Evolutionary conservation across 2,113 vertebrate species (phyloP).

Genomic region (Lophura nycthemera): DNA sequence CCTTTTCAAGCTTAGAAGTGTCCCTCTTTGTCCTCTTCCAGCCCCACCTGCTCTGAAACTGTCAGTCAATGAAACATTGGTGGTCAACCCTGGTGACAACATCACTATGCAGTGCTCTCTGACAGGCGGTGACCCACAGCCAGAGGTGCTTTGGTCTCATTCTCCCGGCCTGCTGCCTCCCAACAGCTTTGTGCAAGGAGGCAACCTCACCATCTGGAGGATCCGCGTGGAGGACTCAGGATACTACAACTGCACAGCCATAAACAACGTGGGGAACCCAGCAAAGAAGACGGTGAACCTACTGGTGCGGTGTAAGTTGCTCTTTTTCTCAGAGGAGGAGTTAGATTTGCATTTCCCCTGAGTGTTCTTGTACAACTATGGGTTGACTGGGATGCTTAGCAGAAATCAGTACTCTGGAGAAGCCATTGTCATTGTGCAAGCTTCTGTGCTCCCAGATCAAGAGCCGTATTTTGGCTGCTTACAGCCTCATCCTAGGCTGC

Average conservation of each 20-base stretch:
- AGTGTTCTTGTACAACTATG: neutral
- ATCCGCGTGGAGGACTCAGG: slow-evolving; percentile 88
- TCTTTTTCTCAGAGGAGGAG: neutral
- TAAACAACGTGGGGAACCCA: slow-evolving; percentile 96
- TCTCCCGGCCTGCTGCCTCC: slow-evolving; percentile 85
- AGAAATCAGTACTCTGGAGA: neutral
- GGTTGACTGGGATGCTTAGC: neutral
- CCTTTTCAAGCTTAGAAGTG: neutral
- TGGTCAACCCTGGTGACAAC: slow-evolving; percentile 93
- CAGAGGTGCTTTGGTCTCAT: slow-evolving; percentile 90
- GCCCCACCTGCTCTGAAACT: slow-evolving; percentile 83
- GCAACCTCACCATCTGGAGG: slow-evolving; percentile 84
- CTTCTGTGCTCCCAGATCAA: neutral
- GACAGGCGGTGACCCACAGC: slow-evolving; percentile 86
- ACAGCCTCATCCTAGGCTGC: neutral
- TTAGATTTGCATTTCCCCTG: neutral
- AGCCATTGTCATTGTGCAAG: neutral
- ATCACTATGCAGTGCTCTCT: slow-evolving; percentile 91
- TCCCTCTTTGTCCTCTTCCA: slow-evolving; percentile 22
- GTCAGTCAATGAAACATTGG: slow-evolving; percentile 90
- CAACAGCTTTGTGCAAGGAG: slow-evolving; percentile 83
- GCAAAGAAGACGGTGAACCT: slow-evolving; percentile 94
- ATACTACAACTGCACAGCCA: slow-evolving; percentile 94
- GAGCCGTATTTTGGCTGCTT: neutral
- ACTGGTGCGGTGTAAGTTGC: slow-evolving; percentile 86